phyloP scores from a whole-genome alignment of 2,888 invertebrate species.

The Dysmachus trigonus region DNA sequence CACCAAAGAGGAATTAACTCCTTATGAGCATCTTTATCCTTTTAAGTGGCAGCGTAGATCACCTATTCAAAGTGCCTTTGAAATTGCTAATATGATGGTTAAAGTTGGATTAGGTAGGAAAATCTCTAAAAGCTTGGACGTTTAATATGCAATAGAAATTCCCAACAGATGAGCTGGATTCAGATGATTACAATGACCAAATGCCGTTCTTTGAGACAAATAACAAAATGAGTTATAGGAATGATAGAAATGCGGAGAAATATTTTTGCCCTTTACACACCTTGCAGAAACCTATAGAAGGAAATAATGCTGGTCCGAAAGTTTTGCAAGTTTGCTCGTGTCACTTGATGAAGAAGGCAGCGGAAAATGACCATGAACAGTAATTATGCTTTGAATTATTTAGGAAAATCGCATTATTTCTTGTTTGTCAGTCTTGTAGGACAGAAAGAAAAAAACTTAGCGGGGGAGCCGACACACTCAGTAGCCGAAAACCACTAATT shows the following conservation, averaged over 20 bases:
- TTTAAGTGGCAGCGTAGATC: slow-evolving; percentile 43
- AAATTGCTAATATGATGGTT: slow-evolving; percentile 48
- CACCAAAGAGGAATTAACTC: slow-evolving; percentile 20
- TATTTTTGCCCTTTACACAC: slow-evolving; percentile 3
- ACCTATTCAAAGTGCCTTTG: slow-evolving; percentile 45
- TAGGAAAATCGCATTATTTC: background rate
- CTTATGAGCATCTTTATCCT: slow-evolving; percentile 44
- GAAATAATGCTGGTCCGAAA: background rate
- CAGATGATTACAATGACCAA: slow-evolving; percentile 42
- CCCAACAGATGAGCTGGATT: slow-evolving; percentile 40
- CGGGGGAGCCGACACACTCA: background rate
- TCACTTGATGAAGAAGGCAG: background rate
- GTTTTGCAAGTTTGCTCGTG: slow-evolving; percentile 16
- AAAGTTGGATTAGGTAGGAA: slow-evolving; percentile 46
- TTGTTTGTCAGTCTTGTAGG: background rate
- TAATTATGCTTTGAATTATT: background rate
- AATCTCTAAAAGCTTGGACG: background rate
- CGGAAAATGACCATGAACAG: background rate
- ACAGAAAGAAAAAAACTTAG: background rate
- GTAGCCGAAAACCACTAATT: background rate
- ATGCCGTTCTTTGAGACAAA: background rate
- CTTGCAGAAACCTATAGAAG: background rate
- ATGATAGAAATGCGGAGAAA: background rate
- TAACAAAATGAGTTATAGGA: background rate
- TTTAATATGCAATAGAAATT: background rate